Base-by-base conservation (phyloP, 1,140 invertebrate species). In the Drosophila arizonae region DNA sequence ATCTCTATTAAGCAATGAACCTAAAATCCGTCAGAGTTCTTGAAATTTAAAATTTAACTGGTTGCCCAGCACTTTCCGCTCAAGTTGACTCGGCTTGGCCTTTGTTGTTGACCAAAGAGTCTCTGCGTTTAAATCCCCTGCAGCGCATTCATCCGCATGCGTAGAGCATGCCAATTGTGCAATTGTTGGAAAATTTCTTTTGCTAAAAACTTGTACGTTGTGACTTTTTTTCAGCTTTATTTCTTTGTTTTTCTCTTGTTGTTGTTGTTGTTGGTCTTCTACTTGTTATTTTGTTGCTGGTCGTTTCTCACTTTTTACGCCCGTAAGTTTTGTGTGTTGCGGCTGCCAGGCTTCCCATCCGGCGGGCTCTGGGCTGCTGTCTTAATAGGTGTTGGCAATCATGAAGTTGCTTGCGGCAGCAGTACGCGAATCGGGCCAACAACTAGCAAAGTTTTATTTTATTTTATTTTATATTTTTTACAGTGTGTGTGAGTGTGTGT, bases 161-260 rank as follows among this genome's bases (percentile, higher is more conserved):
- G 79, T 71, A 72, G 79, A 75, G 79, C 75, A 82, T 82, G 75
- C 79, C 79, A 82, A 81, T 82, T 82, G 79, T 82, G 79, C 79
- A 82, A 82, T 82, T 82, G 79, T 81, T 82, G 75, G 79, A 82
- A 82, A 82, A 82, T 78, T 81, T 75, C 71, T 71, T 76, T 81
- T 46, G 64, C 79, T 76, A n/a, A 68, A 81, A 82, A 82, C 79
- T 82, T 82, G 79, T 62, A 77, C 79, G 79, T 73, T 81, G 78
- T 63, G 79, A 74, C 70, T 80, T 70, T 75, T 71, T 67, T 54
- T 26, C 50, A 11, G 9, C 4, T 51, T 55, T 26, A 10, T 33
- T 55, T 56, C 13, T 55, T 13, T 17, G 6, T 67, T 67, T 36
- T 61, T 72, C 41, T 60, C 55, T 57, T 68, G 56, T 41, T 65